Evolutionary conservation across 1,140 invertebrate genomes (phyloP).

Genomic region (Sycobia sp.): DNA sequence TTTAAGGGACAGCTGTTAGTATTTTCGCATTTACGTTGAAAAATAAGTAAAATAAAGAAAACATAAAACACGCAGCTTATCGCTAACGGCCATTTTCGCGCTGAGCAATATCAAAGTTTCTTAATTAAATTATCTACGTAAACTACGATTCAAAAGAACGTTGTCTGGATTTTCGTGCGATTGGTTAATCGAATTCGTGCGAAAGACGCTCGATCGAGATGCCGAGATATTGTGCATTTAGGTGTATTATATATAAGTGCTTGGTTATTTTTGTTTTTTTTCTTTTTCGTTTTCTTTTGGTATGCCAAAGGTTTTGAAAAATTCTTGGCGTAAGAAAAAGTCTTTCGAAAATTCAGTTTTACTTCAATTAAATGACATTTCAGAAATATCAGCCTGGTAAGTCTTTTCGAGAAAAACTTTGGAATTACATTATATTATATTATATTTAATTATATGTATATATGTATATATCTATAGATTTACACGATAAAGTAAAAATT

Average conservation of each 20-base stretch:
- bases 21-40: neutral
- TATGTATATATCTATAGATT: too few species aligned
- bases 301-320: too few species aligned
- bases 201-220: neutral
- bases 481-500: slow-evolving; percentile 2
- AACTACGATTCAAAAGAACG: neutral
- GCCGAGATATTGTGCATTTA: slow-evolving; percentile 2
- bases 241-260: too few species aligned
- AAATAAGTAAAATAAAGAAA: too few species aligned
- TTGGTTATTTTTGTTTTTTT: neutral
- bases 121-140: neutral
- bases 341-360: slow-evolving; percentile 1
- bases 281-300: too few species aligned
- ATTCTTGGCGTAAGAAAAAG: neutral
- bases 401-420: slow-evolving; percentile 1
- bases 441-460: neutral
- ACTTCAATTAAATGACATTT: neutral
- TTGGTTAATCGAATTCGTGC: neutral
- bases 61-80: too few species aligned
- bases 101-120: neutral
- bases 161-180: neutral
- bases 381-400: neutral
- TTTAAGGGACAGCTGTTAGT: neutral
- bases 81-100: too few species aligned
- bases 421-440: neutral